These are phyloP conservation scores for Cenopis cana DNA, from an alignment of 2,888 invertebrate genomes.

Conservation along the genomic window DNA sequence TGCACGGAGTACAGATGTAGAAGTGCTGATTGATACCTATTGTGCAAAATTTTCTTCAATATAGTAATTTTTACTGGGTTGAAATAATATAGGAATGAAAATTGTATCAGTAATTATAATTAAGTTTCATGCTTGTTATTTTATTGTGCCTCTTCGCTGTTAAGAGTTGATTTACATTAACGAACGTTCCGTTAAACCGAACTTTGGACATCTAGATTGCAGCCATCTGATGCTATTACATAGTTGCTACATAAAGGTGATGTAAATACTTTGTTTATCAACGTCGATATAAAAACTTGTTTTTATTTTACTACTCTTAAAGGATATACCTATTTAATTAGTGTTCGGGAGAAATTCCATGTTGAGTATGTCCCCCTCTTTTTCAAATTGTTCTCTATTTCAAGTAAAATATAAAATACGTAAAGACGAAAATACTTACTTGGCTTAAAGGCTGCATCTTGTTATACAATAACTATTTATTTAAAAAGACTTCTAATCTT, in stretches of 20 bases:
- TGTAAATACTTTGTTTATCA: neutral
- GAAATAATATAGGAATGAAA: too few relatives aligned
- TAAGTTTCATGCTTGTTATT: too few relatives aligned
- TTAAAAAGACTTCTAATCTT: constrained; percentile 7
- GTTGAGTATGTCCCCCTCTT: neutral
- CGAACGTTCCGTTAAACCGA: constrained; percentile 41
- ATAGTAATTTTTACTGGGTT: neutral
- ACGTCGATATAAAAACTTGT: neutral
- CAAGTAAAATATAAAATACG: neutral
- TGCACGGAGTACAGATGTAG: too few relatives aligned
- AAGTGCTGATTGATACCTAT: neutral
- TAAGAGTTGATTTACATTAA: neutral
- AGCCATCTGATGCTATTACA: neutral
- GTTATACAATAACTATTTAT: neutral
- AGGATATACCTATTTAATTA: too few relatives aligned
- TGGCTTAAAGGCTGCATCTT: constrained; percentile 68
- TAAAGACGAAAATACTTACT: constrained; percentile 55
- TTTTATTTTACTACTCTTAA: neutral
- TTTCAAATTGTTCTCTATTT: neutral
- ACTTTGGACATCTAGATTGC: constrained; percentile 57
- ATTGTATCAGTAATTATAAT: too few relatives aligned
- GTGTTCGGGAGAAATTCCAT: neutral
- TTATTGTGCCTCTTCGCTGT: too few relatives aligned
- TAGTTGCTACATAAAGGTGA: neutral
- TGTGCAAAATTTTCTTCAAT: neutral